Conservation (phyloP, 2,797 vertebrate genomes). For the Enteromius argenteus region DNA sequence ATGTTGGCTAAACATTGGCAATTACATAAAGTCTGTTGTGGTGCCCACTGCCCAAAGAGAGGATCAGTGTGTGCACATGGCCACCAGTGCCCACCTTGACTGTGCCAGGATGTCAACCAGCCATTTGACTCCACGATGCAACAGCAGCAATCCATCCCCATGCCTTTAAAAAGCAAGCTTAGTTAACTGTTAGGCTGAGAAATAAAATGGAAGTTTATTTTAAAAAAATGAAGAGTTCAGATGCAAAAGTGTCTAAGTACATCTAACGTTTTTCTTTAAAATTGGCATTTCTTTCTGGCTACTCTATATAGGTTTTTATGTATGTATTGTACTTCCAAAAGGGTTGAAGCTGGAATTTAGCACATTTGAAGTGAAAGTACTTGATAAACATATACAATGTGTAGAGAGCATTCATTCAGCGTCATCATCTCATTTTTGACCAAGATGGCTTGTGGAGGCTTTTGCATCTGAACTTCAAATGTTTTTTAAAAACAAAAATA, state of each 20-base stretch:
- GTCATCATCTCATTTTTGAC: too few species aligned
- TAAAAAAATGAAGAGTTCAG: too few species aligned
- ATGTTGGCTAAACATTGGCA: conserved; percentile 34
- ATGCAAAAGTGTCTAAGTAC: too few species aligned
- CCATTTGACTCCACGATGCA: neutral
- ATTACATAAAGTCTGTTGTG: conserved; percentile 31
- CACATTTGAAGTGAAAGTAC: too few species aligned
- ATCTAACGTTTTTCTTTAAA: too few species aligned
- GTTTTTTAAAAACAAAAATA: neutral
- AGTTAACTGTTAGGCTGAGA: neutral
- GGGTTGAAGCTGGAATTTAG: too few species aligned
- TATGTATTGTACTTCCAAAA: too few species aligned
- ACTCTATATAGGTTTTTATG: too few species aligned
- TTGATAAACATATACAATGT: too few species aligned
- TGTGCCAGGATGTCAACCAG: conserved; percentile 29
- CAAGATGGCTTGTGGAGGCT: too few species aligned
- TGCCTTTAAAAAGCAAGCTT: neutral
- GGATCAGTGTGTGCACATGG: conserved; percentile 7
- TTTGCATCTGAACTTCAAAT: neutral
- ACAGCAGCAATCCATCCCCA: neutral
- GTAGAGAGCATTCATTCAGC: too few species aligned
- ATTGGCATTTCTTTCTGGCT: too few species aligned
- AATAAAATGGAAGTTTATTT: neutral
- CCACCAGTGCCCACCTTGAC: neutral
- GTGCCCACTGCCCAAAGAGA: conserved; percentile 17